Base-by-base conservation (phyloP, 2,888 invertebrate genomes). In the Chironomus riparius region DNA sequence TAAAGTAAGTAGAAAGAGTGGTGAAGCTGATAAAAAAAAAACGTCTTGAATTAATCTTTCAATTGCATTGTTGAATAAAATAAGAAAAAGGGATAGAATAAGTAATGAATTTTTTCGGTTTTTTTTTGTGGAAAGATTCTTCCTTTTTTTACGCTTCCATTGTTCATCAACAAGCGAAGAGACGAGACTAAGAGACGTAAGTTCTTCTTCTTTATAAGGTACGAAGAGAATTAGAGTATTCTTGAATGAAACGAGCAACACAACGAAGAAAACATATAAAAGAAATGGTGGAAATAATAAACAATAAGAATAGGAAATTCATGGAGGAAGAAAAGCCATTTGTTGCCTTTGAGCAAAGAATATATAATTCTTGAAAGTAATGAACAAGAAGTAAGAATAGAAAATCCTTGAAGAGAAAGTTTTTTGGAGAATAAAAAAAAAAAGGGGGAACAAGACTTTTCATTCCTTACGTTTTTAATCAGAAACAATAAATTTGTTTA, bases 401-500 rank as follows among this genome's bases (percentile, higher is more conserved):
- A 56, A 38, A 38, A 10, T 38, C 28, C 28, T 28, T 28, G n/a
- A 50, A 13, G 50, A 50, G 50, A 13, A 15, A 15, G 50, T 56
- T 56, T 56, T 56, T 56, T 4, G 4, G 56, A 15, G n/a, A 10
- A n/a, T n/a, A n/a, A n/a, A 69, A 15, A 0, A 22, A 56, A 71
- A n/a, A 15, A 28, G n/a, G 10, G 50, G 50, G 10, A 38, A 10
- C 38, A 10, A 38, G 38, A 38, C 38, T 38, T 38, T 38, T 38
- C 38, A 38, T 38, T 38, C 38, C 22, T 2, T 65, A 13, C 21
- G 1, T 15, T 28, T 73, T 13, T 62, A 73, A 73, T 62, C 72
- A 73, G 13, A 68, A 62, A 62, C 62, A 61, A 73, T 73, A 73
- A 73, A 73, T 73, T 73, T 21, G 12, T 24, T 28, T 28, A 73